These are phyloP conservation scores for Smutsia temminckii DNA, from an alignment of 2,797 vertebrate species.

Conservation along the genomic window DNA sequence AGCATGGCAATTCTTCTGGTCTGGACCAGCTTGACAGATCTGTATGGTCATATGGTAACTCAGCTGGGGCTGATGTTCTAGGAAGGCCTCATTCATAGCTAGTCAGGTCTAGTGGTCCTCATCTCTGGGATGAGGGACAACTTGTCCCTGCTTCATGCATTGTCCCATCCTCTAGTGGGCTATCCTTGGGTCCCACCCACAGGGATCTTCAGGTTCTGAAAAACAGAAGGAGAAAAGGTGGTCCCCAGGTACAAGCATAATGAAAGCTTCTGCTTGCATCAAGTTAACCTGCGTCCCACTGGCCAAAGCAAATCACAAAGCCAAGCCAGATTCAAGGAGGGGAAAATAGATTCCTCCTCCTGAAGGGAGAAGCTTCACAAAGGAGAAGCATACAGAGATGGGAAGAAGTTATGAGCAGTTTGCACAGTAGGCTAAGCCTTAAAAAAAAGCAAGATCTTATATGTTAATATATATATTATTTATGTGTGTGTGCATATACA, in stretches of 20 bases:
- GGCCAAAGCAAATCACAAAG: background rate
- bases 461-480: background rate
- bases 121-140: background rate
- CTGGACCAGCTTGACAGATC: background rate
- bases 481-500: background rate
- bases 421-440: background rate
- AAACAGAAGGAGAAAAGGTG: background rate
- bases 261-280: background rate
- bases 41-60: background rate
- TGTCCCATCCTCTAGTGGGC: background rate
- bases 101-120: background rate
- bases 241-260: background rate
- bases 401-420: background rate
- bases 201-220: background rate
- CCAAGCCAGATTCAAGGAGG: background rate
- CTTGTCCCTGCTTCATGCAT: background rate
- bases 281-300: background rate
- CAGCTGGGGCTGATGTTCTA: background rate
- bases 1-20: background rate
- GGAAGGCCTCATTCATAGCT: background rate
- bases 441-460: background rate
- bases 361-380: background rate
- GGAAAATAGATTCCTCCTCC: background rate
- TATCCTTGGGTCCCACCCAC: background rate
- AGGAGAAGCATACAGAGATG: background rate